These are phyloP conservation scores for Spatulosminthurus flaviceps DNA, from an alignment of 2,888 invertebrate genomes.

Conservation along the genomic window DNA sequence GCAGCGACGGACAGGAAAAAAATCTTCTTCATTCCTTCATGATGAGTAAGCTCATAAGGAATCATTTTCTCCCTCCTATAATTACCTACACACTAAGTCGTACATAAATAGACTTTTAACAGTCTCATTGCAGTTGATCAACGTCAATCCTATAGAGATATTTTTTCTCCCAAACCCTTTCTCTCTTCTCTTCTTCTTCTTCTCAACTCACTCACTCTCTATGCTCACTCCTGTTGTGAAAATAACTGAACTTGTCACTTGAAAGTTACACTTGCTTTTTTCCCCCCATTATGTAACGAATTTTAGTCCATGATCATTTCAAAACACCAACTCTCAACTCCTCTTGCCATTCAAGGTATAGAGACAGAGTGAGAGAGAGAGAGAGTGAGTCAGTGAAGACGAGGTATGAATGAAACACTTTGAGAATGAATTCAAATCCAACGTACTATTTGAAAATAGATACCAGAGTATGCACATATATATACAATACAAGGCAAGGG, in stretches of 20 bases:
- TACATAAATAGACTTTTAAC: not conserved
- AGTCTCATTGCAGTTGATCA: too few species aligned
- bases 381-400: not conserved
- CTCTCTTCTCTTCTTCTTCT: not conserved
- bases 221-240: not conserved
- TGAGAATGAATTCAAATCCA: slow-evolving; percentile 11
- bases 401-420: slow-evolving; percentile 3
- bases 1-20: not conserved
- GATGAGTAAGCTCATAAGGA: slow-evolving; percentile 4
- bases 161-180: not conserved
- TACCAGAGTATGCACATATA: not conserved
- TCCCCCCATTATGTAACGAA: not conserved
- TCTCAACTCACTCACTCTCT: not conserved
- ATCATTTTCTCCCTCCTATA: not conserved
- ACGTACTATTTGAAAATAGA: slow-evolving; percentile 11
- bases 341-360: too few species aligned
- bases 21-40: slow-evolving; percentile 5
- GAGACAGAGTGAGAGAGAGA: too few species aligned
- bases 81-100: not conserved
- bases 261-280: not conserved
- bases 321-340: too few species aligned
- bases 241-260: slow-evolving; percentile 18
- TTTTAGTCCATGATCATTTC: too few species aligned
- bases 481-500: too few species aligned
- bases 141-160: not conserved